Percentiles rank a stretch among this genome's conserved stretches.
phyloP scores from a whole-genome alignment of 2,888 invertebrate species.

The Oeneis ivallda region DNA sequence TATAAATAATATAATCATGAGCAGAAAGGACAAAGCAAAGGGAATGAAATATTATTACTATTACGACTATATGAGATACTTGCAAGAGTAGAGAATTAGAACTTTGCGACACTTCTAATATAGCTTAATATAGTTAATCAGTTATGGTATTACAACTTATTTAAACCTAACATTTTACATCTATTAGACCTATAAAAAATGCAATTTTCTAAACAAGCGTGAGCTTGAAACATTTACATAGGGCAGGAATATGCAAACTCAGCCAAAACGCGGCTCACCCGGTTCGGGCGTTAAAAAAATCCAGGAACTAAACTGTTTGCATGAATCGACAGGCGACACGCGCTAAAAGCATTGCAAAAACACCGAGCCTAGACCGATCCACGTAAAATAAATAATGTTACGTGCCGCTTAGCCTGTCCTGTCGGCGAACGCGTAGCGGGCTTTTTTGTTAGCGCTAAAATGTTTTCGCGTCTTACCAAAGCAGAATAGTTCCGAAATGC shows the following conservation, averaged over 20 bases:
- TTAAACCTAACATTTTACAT: background rate
- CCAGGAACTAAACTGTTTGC: slow-evolving; percentile 72
- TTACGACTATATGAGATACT: no score
- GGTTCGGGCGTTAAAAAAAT: slow-evolving; percentile 44
- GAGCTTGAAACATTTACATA: slow-evolving; percentile 24
- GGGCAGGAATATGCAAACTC: slow-evolving; percentile 24
- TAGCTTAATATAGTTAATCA: background rate
- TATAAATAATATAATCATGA: no score
- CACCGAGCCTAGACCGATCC: slow-evolving; percentile 47
- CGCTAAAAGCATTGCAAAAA: slow-evolving; percentile 65
- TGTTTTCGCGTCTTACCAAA: slow-evolving; percentile 31
- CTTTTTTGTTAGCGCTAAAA: slow-evolving; percentile 49
- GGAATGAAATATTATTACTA: no score
- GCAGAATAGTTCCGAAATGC: slow-evolving; percentile 14
- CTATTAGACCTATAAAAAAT: slow-evolving; percentile 20
- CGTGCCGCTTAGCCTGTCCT: slow-evolving; percentile 62
- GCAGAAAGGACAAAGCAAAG: no score
- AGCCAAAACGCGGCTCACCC: slow-evolving; percentile 27
- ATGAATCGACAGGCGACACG: slow-evolving; percentile 50
- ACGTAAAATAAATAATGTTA: slow-evolving; percentile 77
- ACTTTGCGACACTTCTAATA: background rate
- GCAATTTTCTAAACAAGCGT: background rate
- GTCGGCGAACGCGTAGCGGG: slow-evolving; percentile 55
- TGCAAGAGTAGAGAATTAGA: no score
- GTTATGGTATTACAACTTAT: background rate